phyloP scores from a whole-genome alignment of 37 sponge, comb jelly and placozoan genomes.

The Amphimedon queenslandica region DNA sequence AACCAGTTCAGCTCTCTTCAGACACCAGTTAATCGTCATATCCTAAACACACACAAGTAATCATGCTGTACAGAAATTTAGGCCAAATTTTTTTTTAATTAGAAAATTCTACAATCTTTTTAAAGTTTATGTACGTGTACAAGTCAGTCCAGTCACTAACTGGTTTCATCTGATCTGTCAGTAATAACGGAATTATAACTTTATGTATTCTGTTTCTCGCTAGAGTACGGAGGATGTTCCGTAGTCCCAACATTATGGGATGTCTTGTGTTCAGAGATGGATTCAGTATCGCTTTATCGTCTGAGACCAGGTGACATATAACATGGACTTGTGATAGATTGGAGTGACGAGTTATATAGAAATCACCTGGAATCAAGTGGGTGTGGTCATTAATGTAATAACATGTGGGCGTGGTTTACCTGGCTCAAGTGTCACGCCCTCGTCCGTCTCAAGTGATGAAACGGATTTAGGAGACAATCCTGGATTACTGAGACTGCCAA shows the following conservation, averaged over 20 bases:
- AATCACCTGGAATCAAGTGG: conserved; percentile 62
- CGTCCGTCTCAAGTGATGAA: background rate
- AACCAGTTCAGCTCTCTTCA: conserved; percentile 89
- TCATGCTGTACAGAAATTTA: background rate
- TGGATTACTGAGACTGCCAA: background rate
- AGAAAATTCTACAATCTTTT: background rate
- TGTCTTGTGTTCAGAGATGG: conserved; percentile 53
- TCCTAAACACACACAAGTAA: conserved; percentile 42
- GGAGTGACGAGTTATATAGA: conserved; percentile 90
- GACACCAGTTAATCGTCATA: conserved; percentile 92
- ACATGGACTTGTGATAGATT: conserved; percentile 90
- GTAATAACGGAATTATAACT: conserved; percentile 80
- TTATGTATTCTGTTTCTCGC: conserved; percentile 51
- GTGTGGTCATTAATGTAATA: background rate
- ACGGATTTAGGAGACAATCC: background rate
- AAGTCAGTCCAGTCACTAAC: conserved; percentile 15
- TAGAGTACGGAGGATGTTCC: conserved; percentile 68
- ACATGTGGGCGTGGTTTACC: background rate
- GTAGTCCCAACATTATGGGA: conserved; percentile 75
- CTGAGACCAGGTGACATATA: conserved; percentile 78
- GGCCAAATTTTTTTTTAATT: background rate
- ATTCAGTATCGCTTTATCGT: conserved; percentile 19
- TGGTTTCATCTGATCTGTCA: conserved; percentile 79
- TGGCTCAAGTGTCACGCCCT: background rate
- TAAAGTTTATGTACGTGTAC: background rate